Percentiles rank a stretch among this genome's conserved stretches.
Conservation (phyloP, 1,140 invertebrate genomes). For the Drosophila kanapiae region DNA sequence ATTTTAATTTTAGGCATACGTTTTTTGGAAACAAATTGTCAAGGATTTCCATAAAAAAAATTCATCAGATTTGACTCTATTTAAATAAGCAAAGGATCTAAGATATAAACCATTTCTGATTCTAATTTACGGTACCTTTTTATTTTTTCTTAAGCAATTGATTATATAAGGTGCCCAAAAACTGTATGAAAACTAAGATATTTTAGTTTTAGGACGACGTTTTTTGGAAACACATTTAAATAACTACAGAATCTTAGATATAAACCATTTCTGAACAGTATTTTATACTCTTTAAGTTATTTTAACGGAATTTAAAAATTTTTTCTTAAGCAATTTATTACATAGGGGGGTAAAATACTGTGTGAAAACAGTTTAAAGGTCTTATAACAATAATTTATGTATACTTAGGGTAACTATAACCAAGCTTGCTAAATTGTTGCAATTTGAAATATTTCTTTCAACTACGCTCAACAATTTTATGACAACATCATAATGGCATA, state of each 20-base stretch:
- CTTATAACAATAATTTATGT: too few relatives aligned
- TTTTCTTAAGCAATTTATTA: not conserved
- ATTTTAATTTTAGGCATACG: not conserved
- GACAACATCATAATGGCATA: not conserved
- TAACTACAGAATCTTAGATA: too few relatives aligned
- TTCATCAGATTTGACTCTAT: too few relatives aligned
- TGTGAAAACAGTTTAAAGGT: not conserved
- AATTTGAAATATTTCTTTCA: not conserved
- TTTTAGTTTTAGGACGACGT: not conserved
- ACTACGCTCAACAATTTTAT: not conserved
- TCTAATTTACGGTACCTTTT: too few relatives aligned
- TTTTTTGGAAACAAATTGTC: not conserved
- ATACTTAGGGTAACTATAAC: not conserved
- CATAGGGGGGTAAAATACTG: not conserved
- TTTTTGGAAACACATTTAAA: not conserved
- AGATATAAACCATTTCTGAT: too few relatives aligned
- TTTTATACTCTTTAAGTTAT: not conserved
- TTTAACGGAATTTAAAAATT: not conserved
- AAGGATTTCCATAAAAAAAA: not conserved
- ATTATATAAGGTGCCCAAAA: too few relatives aligned
- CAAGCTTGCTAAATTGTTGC: not conserved
- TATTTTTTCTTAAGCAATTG: too few relatives aligned
- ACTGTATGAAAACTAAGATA: too few relatives aligned
- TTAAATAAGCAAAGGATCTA: too few relatives aligned
- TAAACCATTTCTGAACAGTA: too few relatives aligned